These are phyloP conservation scores for Leptinotarsa tumamoca DNA, from an alignment of 2,888 invertebrate species.

Conservation along the genomic window DNA sequence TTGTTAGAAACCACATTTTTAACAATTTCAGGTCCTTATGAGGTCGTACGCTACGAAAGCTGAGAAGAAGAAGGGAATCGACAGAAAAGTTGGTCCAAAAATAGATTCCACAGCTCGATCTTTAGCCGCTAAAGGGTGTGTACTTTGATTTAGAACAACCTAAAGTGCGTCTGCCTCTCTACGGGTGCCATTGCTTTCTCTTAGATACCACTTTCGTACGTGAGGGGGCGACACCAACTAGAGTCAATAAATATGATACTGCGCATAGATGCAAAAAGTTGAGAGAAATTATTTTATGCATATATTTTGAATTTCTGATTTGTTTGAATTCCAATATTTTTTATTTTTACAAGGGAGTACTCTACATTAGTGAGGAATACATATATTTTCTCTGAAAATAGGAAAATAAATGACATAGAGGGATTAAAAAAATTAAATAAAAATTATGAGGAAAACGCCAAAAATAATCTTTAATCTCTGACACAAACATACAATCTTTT, in stretches of 20 bases:
- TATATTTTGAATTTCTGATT: conserved; percentile 14
- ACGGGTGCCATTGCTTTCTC: conserved; percentile 62
- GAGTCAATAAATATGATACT: conserved; percentile 65
- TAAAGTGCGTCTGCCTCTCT: conserved; percentile 54
- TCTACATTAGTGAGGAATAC: no score
- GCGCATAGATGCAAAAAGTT: conserved; percentile 56
- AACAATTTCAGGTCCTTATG: conserved; percentile 56
- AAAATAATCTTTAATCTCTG: no score
- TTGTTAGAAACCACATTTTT: conserved; percentile 52
- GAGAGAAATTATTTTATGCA: conserved; percentile 16
- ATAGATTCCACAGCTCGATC: conserved; percentile 73
- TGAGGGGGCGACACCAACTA: conserved; percentile 59
- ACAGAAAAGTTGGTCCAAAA: conserved; percentile 65
- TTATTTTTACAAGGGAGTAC: neutral
- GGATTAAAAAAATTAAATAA: no score
- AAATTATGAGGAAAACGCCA: no score
- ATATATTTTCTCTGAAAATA: no score
- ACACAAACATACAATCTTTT: no score
- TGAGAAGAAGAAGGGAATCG: conserved; percentile 64
- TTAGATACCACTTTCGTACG: conserved; percentile 49
- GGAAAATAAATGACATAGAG: no score
- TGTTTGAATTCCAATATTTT: neutral
- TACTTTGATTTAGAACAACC: conserved; percentile 56
- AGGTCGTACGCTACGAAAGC: conserved; percentile 64
- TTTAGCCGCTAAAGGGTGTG: conserved; percentile 78